Percentiles rank a stretch among this genome's conserved stretches.
Evolutionary conservation across 1,140 invertebrate species (phyloP).

Genomic region (Patella vulgata): DNA sequence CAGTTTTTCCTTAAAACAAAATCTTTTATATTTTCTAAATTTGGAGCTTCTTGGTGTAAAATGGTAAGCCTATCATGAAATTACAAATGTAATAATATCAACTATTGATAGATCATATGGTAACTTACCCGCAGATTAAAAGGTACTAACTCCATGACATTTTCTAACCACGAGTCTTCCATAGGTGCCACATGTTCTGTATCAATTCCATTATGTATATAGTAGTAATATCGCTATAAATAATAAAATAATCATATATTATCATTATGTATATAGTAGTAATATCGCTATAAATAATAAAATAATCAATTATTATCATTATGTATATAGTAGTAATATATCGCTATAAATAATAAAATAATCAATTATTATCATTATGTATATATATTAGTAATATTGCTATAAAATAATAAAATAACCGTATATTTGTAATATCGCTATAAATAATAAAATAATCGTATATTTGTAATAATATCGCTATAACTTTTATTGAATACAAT

Average conservation of each 20-base stretch:
- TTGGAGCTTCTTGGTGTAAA: too few species aligned
- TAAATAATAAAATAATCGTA: too few species aligned
- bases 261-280: slow-evolving; percentile 87
- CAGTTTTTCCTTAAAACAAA: background rate
- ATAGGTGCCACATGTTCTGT: slow-evolving; percentile 86
- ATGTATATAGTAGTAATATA: slow-evolving; percentile 92
- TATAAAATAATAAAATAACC: too few species aligned
- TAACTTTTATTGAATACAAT: too few species aligned
- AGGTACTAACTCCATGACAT: slow-evolving; percentile 68
- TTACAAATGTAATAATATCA: too few species aligned
- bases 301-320: slow-evolving; percentile 69
- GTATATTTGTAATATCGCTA: too few species aligned
- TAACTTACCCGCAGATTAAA: slow-evolving; percentile 56
- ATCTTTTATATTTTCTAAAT: background rate
- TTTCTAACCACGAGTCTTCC: slow-evolving; percentile 69
- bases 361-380: slow-evolving; percentile 72
- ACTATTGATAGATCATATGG: too few species aligned
- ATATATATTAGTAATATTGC: too few species aligned
- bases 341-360: slow-evolving; percentile 62
- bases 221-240: slow-evolving; percentile 83
- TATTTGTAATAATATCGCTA: too few species aligned
- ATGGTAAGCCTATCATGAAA: too few species aligned
- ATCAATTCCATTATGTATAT: slow-evolving; percentile 87
- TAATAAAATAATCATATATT: slow-evolving; percentile 1
- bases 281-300: slow-evolving; percentile 73